Percentiles rank a stretch among this genome's conserved stretches.
Conservation (phyloP, 1,140 invertebrate species). For the Carcinoscorpius rotundicauda region DNA sequence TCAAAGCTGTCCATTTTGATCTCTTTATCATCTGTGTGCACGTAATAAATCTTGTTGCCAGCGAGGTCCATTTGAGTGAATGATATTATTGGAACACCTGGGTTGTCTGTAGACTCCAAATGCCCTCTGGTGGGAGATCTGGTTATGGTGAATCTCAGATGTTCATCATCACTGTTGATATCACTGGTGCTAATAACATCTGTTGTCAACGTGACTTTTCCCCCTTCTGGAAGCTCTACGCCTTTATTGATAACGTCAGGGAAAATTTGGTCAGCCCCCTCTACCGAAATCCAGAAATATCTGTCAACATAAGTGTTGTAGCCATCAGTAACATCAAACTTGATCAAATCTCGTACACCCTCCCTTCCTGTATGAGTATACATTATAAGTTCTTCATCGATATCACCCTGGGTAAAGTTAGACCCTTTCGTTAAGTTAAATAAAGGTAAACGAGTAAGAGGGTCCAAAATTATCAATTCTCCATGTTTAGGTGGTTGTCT, state of each 20-base stretch:
- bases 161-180: constrained; percentile 30
- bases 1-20: constrained; percentile 36
- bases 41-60: constrained; percentile 34
- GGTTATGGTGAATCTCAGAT: constrained; percentile 32
- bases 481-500: constrained; percentile 31
- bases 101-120: constrained; percentile 30
- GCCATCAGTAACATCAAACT: constrained; percentile 37
- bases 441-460: constrained; percentile 17
- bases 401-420: constrained; percentile 36
- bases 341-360: constrained; percentile 33
- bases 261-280: constrained; percentile 31
- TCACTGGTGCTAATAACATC: constrained; percentile 33
- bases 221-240: constrained; percentile 33
- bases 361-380: constrained; percentile 33
- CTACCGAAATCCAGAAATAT: constrained; percentile 34
- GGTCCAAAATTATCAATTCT: constrained; percentile 22
- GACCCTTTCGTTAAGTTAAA: constrained; percentile 30
- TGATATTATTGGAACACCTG: constrained; percentile 29
- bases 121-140: constrained; percentile 32
- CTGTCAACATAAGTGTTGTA: constrained; percentile 33
- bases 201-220: constrained; percentile 31
- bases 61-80: constrained; percentile 36
- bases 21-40: constrained; percentile 32
- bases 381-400: constrained; percentile 29
- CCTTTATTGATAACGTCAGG: constrained; percentile 32